Conservation (phyloP, 1,140 invertebrate species). For the Bombus confusus region DNA sequence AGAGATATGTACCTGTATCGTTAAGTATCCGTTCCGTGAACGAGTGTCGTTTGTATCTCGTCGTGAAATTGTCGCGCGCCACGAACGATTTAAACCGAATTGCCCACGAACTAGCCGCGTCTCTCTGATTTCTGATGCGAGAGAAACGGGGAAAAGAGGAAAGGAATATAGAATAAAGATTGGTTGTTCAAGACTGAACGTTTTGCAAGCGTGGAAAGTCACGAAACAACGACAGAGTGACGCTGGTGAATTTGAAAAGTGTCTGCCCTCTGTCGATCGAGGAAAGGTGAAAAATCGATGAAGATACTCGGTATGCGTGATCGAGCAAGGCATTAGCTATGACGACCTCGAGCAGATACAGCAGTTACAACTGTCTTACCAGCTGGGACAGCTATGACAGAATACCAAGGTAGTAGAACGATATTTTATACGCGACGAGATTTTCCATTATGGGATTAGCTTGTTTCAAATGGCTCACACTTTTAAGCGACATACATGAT, state of each 20-base stretch:
- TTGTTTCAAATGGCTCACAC: neutral
- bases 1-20: neutral
- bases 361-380: slow-evolving; percentile 93
- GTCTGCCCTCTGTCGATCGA: neutral
- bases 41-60: neutral
- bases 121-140: too few species aligned
- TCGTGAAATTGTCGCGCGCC: slow-evolving; percentile 14
- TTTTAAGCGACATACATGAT: slow-evolving; percentile 16
- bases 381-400: slow-evolving; percentile 95
- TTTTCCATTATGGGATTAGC: slow-evolving; percentile 20
- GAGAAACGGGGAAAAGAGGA: too few species aligned
- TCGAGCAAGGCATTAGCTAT: slow-evolving; percentile 80
- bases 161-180: too few species aligned
- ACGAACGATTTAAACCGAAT: too few species aligned
- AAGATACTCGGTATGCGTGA: slow-evolving; percentile 42
- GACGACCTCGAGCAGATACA: slow-evolving; percentile 90
- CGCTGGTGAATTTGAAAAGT: neutral
- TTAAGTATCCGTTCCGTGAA: slow-evolving; percentile 11
- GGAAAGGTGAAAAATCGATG: slow-evolving; percentile 7
- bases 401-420: slow-evolving; percentile 89
- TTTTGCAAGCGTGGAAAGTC: neutral
- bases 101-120: neutral
- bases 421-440: neutral
- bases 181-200: neutral
- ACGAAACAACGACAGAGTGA: neutral